Conservation (phyloP, 2,797 vertebrate genomes). For the Rhynchotus rufescens region DNA sequence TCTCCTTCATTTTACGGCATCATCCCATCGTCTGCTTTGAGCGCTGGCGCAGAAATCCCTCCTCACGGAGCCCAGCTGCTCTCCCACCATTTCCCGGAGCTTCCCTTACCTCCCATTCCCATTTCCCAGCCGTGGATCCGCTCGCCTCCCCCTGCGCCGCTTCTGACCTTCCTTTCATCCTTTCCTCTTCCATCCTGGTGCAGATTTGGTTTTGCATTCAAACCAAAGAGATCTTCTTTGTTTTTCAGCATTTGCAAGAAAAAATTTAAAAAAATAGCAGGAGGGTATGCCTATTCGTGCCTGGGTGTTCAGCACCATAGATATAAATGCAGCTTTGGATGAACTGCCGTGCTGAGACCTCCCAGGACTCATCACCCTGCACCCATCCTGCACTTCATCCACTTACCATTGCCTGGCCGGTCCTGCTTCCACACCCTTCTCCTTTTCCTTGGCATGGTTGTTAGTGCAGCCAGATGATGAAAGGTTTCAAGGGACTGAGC, state of each 20-base stretch:
- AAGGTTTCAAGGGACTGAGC: not conserved
- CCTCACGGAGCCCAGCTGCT: not conserved
- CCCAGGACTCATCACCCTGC: not conserved
- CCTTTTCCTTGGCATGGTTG: not conserved
- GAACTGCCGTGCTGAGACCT: not conserved
- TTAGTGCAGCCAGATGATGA: not conserved
- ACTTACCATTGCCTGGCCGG: not conserved
- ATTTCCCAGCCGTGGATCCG: not conserved
- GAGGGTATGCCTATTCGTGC: not conserved
- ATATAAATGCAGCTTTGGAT: not conserved
- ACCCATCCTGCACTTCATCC: not conserved
- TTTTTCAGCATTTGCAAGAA: not conserved
- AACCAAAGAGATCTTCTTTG: not conserved
- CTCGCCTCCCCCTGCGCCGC: rapidly evolving
- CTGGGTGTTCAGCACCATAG: rapidly evolving
- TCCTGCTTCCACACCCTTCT: not conserved
- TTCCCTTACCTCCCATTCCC: rapidly evolving
- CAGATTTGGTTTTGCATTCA: not conserved
- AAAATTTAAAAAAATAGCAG: rapidly evolving
- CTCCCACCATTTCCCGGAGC: not conserved
- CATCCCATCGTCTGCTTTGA: not conserved
- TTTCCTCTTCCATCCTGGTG: not conserved
- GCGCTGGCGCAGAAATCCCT: not conserved
- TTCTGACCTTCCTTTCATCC: not conserved
- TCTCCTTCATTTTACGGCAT: not conserved